phyloP scores from a whole-genome alignment of 1,140 invertebrate genomes.

The Pseudomyrmex pallidus region DNA sequence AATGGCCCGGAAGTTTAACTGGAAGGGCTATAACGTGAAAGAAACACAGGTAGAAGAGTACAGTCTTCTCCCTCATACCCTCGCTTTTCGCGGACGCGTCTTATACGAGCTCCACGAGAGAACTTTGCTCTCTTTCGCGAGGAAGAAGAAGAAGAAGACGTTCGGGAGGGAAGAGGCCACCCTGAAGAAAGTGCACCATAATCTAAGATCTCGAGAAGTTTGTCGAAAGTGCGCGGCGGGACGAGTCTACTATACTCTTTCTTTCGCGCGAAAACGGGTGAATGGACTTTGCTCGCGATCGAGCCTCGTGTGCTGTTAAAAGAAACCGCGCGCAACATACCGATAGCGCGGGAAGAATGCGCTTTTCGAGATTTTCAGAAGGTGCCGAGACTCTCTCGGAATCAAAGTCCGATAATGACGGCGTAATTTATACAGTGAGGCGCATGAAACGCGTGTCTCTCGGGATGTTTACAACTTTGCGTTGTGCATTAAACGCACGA shows the following conservation, averaged over 20 bases:
- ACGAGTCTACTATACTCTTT: conserved; percentile 51
- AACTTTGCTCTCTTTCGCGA: conserved; percentile 63
- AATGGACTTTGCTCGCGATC: conserved; percentile 69
- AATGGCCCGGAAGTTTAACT: conserved; percentile 79
- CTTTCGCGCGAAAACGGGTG: conserved; percentile 68
- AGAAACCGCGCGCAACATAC: background rate
- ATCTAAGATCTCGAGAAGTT: conserved; percentile 73
- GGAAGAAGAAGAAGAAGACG: background rate
- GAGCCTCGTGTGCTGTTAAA: conserved; percentile 28
- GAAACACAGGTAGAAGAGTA: conserved; percentile 68
- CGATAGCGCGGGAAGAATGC: background rate
- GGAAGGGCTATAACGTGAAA: conserved; percentile 67
- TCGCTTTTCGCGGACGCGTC: background rate
- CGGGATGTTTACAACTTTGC: background rate
- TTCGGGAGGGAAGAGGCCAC: conserved; percentile 2
- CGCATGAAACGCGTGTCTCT: background rate
- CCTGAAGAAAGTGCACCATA: conserved; percentile 67
- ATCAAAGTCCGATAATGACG: background rate
- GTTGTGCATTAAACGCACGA: background rate
- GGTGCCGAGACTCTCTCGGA: background rate
- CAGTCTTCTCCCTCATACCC: background rate
- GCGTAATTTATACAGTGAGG: background rate
- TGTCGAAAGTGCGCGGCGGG: conserved; percentile 59
- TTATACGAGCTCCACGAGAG: conserved; percentile 51
- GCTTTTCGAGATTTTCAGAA: background rate